Evolutionary conservation across 64 coral and sea anemone genomes (phyloP).

Genomic region (Catalaphyllia jardinei): DNA sequence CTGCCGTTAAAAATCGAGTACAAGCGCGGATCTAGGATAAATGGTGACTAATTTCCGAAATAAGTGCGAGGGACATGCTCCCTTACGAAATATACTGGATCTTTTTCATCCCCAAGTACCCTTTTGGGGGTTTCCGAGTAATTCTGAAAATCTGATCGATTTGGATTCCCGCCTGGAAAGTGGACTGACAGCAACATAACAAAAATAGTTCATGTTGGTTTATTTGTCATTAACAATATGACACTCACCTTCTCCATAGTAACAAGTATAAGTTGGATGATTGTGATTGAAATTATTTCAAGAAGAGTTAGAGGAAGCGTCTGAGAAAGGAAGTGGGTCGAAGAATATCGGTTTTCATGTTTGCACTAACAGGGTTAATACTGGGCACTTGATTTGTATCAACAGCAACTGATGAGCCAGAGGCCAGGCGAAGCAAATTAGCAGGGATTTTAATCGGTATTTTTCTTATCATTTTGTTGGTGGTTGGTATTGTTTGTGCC

Average conservation of each 20-base stretch:
- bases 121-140: too few species aligned
- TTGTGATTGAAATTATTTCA: not conserved
- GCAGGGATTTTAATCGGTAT: slow-evolving; percentile 71
- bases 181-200: not conserved
- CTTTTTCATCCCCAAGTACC: too few species aligned
- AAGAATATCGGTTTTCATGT: not conserved
- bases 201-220: not conserved
- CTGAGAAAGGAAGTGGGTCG: not conserved
- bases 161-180: too few species aligned
- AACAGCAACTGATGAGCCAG: not conserved
- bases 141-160: too few species aligned
- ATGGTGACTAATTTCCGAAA: too few species aligned
- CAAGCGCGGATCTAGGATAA: too few species aligned
- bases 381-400: not conserved
- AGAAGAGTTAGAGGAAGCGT: not conserved
- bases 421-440: slow-evolving; percentile 20
- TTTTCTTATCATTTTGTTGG: slow-evolving; percentile 43
- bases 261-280: not conserved
- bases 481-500: slow-evolving; percentile 45
- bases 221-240: not conserved
- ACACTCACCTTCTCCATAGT: not conserved
- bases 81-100: too few species aligned
- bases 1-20: too few species aligned
- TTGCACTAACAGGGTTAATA: not conserved
- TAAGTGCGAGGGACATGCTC: too few species aligned